Base-by-base conservation (phyloP, 2,797 vertebrate genomes). In the Caiman crocodilus region DNA sequence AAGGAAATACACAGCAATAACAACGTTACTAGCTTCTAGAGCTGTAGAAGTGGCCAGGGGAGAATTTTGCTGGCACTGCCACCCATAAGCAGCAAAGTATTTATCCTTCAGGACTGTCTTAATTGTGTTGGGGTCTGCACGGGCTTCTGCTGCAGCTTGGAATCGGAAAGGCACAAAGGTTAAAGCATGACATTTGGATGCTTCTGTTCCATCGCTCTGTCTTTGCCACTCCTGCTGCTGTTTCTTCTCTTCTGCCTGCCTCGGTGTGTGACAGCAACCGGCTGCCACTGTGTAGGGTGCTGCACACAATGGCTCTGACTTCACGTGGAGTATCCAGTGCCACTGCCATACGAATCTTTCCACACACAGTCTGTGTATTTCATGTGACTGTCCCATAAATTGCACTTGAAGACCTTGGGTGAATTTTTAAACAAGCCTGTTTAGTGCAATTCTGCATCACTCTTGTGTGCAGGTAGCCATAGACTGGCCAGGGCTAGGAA, bases 321-420 rank as follows among this genome's bases (percentile, higher is more conserved):
- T 12, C 73, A 61, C 14, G 25, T 26, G 55, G 26, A 30, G 63
- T 42, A 6, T 11, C 50, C 65, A 82, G 57, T 2, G 1, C 78
- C 82, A 13, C 21, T 85, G 42, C 86, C 18, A 10, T 75, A 83
- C 26, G 63, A 23, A 57, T 13, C 42, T 58, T 82, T 60, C 30
- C 16, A 56, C 5, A 63, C 26, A 63, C 26, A 26, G 13, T 28
- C 61, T 26, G 14, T 14, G 61, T 12, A 26, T 63, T 63, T 13
- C 61, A 28, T 63, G 61, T 63, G 26, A 25, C 25, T 63, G 28
- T 59, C 17, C 63, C 76, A 73, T 14, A 18, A 42, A 12, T 17
- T 64, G 80, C 25, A 9, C 28, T 0, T 0, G 0, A 32, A 69
- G 20, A 30, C 79, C 4, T 15, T 28, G 28, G 61, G 28, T 7